Base-by-base conservation (phyloP, 1,140 invertebrate species). In the Gonioctena quinquepunctata region DNA sequence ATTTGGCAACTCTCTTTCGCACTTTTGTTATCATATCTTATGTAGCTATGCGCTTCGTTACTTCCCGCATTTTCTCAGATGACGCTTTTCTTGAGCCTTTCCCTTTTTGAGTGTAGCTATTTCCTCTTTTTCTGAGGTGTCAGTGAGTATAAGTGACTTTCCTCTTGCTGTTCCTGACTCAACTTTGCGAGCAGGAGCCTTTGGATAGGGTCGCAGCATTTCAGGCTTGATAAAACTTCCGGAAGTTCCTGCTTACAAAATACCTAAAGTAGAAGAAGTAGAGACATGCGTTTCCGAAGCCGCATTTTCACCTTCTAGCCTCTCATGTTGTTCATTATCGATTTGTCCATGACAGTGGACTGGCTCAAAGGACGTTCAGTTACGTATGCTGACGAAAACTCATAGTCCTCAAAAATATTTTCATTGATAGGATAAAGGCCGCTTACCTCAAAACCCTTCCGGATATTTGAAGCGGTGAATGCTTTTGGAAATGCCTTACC, bases 81-180 rank as follows among this genome's bases (percentile, higher is more conserved):
- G 25, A 27, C 27, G 18, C 18, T 61, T 25, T 61, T 8, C 21
- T n/a, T 25, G 59, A 16, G 18, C 25, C 16, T 25, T 61, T 61
- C 25, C 3, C 2, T 25, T 25, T 61, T 61, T 28, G 5, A 42
- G 61, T 2, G 2, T 1, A 11, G 5, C 22, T 63, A 25, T 54
- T 69, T 62, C 67, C n/a, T 68, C 49, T 28, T 69, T 69, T 56
- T 69, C 68, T 56, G 68, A 23, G 18, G 68, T 69, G 22, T 69
- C 60, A 2, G 68, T 69, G 42, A 52, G 59, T 27, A 64, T 69
- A 19, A 23, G 5, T 19, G 60, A 63, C 50, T 69, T 69, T 21
- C 68, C 60, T 54, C 25, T 22, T 26, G 49, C 16, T 26, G 56
- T 6, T 48, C 42, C 33, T 2, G 8, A 7, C 11, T 23, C 16